Conservation (phyloP, 2,888 invertebrate species). For the Lumbricus terrestris region DNA sequence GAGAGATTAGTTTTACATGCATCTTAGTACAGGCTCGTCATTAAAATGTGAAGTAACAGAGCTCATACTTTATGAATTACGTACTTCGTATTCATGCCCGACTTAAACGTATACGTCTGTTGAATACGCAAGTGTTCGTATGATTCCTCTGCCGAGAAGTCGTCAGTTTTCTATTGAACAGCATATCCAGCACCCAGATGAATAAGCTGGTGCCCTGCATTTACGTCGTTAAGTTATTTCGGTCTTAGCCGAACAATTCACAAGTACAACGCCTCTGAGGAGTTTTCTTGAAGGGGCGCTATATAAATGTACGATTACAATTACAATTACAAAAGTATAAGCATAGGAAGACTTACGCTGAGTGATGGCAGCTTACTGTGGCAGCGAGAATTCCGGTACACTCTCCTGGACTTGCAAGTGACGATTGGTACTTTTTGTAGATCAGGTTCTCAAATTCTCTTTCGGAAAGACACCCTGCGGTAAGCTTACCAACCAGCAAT, state of each 20-base stretch:
- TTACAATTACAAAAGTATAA: no score
- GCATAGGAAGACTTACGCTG: not conserved
- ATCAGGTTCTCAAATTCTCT: conserved; percentile 70
- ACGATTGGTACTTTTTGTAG: conserved; percentile 74
- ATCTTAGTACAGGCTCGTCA: no score
- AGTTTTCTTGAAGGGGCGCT: no score
- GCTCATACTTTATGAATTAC: not conserved
- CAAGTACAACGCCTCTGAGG: no score
- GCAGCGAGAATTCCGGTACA: conserved; percentile 94
- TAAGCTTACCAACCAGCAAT: not conserved
- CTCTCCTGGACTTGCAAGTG: conserved; percentile 86
- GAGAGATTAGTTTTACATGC: no score
- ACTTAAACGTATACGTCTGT: no score
- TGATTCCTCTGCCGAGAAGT: not conserved
- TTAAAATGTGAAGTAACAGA: not conserved
- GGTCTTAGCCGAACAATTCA: not conserved
- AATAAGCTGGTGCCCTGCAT: no score
- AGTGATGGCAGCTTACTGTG: conserved; percentile 67
- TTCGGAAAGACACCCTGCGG: conserved; percentile 21
- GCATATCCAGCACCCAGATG: not conserved
- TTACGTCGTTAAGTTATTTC: not conserved
- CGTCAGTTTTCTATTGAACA: not conserved
- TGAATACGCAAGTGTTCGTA: not conserved
- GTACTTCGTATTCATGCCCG: no score
- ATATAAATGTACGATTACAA: no score